A percentile compares a stretch with the other conserved stretches of the same genome.
These are phyloP conservation scores for Tubiluchus corallicola DNA, from an alignment of 2,888 invertebrate species.

Conservation along the genomic window DNA sequence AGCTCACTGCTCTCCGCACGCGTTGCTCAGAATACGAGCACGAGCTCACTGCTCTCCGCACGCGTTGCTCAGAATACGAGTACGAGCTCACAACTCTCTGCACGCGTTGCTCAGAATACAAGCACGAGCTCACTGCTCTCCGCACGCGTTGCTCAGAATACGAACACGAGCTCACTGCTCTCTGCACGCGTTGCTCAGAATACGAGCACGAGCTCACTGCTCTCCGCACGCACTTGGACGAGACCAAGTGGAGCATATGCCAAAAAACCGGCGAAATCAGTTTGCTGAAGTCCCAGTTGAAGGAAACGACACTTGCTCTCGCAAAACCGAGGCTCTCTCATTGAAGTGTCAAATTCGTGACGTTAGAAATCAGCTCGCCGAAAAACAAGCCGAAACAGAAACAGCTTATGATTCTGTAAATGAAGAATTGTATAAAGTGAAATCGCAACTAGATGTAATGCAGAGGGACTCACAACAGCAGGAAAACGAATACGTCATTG, in stretches of 20 bases:
- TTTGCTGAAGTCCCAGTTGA: constrained; percentile 55
- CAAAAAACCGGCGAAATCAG: constrained; percentile 58
- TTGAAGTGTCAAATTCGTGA: constrained; percentile 45
- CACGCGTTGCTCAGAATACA: no score
- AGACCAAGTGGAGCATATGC: constrained; percentile 59
- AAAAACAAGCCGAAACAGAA: constrained; percentile 35
- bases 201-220: no score
- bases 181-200: no score
- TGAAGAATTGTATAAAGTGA: constrained; percentile 10
- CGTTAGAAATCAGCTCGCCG: constrained; percentile 26
- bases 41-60: no score
- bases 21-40: no score
- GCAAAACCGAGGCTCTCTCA: constrained; percentile 53
- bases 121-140: no score
- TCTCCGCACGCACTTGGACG: constrained; percentile 51
- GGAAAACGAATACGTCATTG: neutral
- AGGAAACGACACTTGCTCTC: constrained; percentile 49
- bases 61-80: no score
- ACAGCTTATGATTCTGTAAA: constrained; percentile 32
- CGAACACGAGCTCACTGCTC: no score
- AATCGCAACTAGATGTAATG: constrained; percentile 4
- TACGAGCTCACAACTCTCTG: no score
- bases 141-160: no score
- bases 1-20: no score
- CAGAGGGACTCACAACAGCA: neutral